Evolutionary conservation across 2,888 invertebrate species (phyloP), one percentile per base, ranked within the genome.

Genomic region (Hemaris fuciformis): DNA sequence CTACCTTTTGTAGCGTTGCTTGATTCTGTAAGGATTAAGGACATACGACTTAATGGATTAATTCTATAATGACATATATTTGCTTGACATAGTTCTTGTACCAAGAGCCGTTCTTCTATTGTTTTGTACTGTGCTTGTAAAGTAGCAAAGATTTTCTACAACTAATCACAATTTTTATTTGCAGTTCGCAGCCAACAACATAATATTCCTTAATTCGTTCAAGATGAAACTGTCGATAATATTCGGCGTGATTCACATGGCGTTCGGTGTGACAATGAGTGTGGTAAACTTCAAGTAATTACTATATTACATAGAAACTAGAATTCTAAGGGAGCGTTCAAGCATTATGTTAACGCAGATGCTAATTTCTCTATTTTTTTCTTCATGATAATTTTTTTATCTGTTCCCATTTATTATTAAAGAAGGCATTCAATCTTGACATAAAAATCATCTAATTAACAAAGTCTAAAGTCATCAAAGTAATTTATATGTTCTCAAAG

Each of bases 221-320:
- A 96, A 96, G 88, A 96, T 96, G 96, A 94, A 95, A 82, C 85
- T 95, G 60, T 95, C 96, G 0, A 94, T 96, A 53, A 94, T 96
- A 78, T 92, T 96, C 65, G 96, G 96, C 27, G 95, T 96, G 56
- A 83, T 93, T 45, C 96, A 96, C 82, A 96, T 96, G 96, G 91
- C 94, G 74, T 95, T 96, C 84, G 96, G 96, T 69, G 94, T 96
- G 72, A 87, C 94, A 73, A 93, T 96, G 77, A 94, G 93, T 88
- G 91, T 94, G 85, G 89, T 93, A 85, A 94, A 94, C 89, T 93
- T 93, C 88, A 91, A 89, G 91, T 91, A 92, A 92, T 91, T 91
- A 92, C 88, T 88, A 83, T 89, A 89, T 91, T 91, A 53, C 88
- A 88, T 91, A 90, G 91, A 90, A 87, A 83, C 74, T 85, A 85